A percentile compares a stretch with the other conserved stretches of the same genome.
These are phyloP conservation scores for Ctenoplectra terminalis DNA, from an alignment of 1,140 invertebrate genomes.

Conservation along the genomic window DNA sequence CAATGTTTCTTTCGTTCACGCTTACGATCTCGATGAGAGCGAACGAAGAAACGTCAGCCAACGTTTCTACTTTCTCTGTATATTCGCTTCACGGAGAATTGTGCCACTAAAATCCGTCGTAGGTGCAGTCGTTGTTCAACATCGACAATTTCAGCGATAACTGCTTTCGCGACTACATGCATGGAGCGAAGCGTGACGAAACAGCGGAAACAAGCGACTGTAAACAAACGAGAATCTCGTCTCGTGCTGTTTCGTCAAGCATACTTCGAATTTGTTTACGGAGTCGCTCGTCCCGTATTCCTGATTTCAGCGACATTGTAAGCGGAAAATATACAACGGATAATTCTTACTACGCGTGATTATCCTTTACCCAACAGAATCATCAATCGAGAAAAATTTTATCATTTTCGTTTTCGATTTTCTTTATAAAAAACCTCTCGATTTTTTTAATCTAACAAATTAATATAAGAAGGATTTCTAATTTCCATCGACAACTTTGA, in stretches of 20 bases:
- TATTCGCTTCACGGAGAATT: neutral
- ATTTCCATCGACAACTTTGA: too few species aligned
- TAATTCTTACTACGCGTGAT: slow-evolving; percentile 10
- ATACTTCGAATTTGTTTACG: slow-evolving; percentile 54
- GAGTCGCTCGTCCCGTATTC: neutral
- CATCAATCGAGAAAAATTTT: neutral
- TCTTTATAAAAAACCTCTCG: too few species aligned
- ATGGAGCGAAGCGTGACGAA: slow-evolving; percentile 24
- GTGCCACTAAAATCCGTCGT: slow-evolving; percentile 8
- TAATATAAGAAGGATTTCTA: too few species aligned
- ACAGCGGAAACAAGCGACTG: slow-evolving; percentile 49
- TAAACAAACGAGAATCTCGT: slow-evolving; percentile 63
- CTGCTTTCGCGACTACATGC: neutral
- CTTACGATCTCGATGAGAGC: neutral
- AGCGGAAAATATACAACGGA: neutral
- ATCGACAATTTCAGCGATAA: slow-evolving; percentile 20
- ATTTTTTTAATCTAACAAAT: too few species aligned
- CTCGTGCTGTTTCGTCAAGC: neutral
- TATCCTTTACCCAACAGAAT: neutral
- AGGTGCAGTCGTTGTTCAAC: neutral
- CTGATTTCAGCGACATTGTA: slow-evolving; percentile 36
- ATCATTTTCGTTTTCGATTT: too few species aligned
- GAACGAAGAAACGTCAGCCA: neutral
- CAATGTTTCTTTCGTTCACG: neutral
- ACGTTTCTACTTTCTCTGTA: neutral